Base-by-base conservation (phyloP, 1,140 invertebrate species). In the Drosophila prosaltans region DNA sequence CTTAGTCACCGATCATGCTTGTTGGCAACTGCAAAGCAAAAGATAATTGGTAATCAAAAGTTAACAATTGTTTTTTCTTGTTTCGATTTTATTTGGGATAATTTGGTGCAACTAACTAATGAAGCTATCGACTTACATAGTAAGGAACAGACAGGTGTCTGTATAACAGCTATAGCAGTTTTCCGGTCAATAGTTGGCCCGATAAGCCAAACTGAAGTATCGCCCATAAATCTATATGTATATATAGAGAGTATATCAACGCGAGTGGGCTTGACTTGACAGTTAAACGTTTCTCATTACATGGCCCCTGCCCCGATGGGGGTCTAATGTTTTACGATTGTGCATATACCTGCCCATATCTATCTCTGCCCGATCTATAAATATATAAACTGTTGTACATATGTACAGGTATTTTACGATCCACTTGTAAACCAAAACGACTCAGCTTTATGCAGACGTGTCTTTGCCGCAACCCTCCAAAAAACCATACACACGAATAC, bases 1-100 rank as follows among this genome's bases (percentile, higher is more conserved):
- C 11, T 11, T 55, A 55, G 59, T 66, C 45, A 62, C 64, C 72
- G 80, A 72, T 67, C 40, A 65, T 72, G 54, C 65, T 61, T 70
- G 70, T 75, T 86, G 54, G 62, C 60, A 70, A 72, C 80, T 86
- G 80, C 69, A 86, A 86, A 51, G 2, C 51, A 43, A 65, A 66
- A 63, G 59, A 67, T 30, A 30, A 30, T 30, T 30, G 32, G 4
- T 58, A 72, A 74, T 55, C 48, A 71, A 78, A 74, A 80, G 62
- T 59, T 68, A 26, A 79, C 69, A 74, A 78, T 72, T 48, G 45
- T 5, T 24, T 26, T 51, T 9, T 26, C n/a, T 48, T 21, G 16
- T 2, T 16, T 6, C 26, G 0, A 26, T 71, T 70, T 80, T 54
- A 83, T 36, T 59, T 59, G 57, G 36, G 57, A 16, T 59, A 59